Evolutionary conservation across 2,888 invertebrate species (phyloP), one percentile per base, ranked within the genome.

Genomic region (Neocrepidodera transversa): DNA sequence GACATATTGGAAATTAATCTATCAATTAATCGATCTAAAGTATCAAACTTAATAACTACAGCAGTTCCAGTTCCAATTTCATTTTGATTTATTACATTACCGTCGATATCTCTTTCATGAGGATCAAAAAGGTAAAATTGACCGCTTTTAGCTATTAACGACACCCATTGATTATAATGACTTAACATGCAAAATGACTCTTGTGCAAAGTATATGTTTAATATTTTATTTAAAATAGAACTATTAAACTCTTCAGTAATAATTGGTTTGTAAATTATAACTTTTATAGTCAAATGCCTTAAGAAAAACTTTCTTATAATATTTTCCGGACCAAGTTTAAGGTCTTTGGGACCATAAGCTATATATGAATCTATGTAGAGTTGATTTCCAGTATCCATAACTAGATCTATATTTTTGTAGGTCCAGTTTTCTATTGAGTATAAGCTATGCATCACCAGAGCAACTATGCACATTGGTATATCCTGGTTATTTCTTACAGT

Each of bases 121-220:
- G 87, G 84, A 71, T 87, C 86, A 68, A 87, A 86, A 76, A 87
- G 77, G 75, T 85, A 88, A 73, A 80, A 87, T 0, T 82, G 82
- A 69, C 82, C 74, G 18, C 74, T 76, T 61, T 81, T 80, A 54
- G 80, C 79, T 20, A 87, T 85, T 0, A 87, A 79, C 0, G 85
- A 83, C 2, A 86, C 81, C 16, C 84, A 82, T 2, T 83, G 80
- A 0, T 78, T 75, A 0, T 80, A 77, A 0, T 84, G 82, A 1
- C 84, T 79, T 14, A 88, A 71, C 10, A 88, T 85, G 0, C 87
- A n/a, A 76, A 74, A 59, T 71, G 79, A 70, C 59, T 87, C 85
- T 32, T 85, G 83, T 0, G 81, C 79, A 76, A 87, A 87, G 78
- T 86, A 87, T 28, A 84, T 80, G 0, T 76, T 71, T 35, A 88